Conservation (phyloP, 2,888 invertebrate species). For the Apotomis turbidana region DNA sequence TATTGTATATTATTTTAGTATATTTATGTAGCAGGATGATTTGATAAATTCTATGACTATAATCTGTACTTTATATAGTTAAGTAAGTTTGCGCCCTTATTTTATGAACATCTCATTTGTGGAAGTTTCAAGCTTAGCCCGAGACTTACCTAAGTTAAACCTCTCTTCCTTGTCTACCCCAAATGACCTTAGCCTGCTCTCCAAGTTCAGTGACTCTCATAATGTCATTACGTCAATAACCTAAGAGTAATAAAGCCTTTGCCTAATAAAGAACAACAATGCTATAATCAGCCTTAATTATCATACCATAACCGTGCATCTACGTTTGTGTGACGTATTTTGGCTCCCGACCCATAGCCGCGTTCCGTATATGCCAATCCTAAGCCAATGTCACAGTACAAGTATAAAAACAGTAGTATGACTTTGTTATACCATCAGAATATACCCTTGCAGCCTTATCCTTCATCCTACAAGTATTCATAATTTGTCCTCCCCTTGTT, state of each 20-base stretch:
- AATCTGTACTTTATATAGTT: too few species aligned
- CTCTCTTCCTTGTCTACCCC: background rate
- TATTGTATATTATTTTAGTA: too few species aligned
- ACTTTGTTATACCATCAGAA: background rate
- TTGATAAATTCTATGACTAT: too few species aligned
- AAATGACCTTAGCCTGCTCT: background rate
- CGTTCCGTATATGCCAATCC: constrained; percentile 29
- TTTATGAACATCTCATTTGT: too few species aligned
- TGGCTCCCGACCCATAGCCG: constrained; percentile 19
- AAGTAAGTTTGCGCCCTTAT: too few species aligned
- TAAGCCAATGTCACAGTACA: constrained; percentile 19
- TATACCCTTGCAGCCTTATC: too few species aligned
- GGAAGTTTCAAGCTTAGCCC: too few species aligned
- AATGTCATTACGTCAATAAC: constrained; percentile 21
- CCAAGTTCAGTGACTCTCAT: constrained; percentile 33
- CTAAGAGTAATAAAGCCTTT: constrained; percentile 25
- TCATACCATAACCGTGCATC: constrained; percentile 24
- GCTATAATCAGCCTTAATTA: constrained; percentile 32
- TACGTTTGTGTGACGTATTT: constrained; percentile 30
- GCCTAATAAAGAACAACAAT: constrained; percentile 37
- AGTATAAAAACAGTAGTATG: background rate
- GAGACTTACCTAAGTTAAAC: too few species aligned
- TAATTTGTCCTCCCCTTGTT: too few species aligned
- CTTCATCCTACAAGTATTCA: too few species aligned
- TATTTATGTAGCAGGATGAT: too few species aligned